A percentile compares a stretch with the other conserved stretches of the same genome.
Conservation (phyloP, 2,113 vertebrate genomes). For the Entelurus aequoreus region DNA sequence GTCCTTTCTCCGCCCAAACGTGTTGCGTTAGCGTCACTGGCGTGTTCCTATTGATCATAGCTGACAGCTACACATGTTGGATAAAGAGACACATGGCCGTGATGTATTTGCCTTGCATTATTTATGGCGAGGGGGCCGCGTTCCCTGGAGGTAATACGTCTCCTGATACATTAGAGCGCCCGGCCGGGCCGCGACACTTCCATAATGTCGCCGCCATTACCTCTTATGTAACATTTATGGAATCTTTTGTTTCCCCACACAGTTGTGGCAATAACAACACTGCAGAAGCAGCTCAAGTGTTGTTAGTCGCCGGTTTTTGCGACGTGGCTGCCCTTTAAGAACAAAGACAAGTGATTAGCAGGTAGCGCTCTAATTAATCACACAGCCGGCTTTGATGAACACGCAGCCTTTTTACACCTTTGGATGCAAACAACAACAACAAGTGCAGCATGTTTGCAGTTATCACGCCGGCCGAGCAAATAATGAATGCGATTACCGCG, state of each 20-base stretch:
- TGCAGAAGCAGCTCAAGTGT: background rate
- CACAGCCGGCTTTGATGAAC: background rate
- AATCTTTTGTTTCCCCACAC: background rate
- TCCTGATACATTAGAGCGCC: constrained; percentile 57
- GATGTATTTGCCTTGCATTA: constrained; percentile 71
- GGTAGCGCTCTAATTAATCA: background rate
- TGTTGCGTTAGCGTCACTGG: constrained; percentile 49
- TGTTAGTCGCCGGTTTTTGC: background rate
- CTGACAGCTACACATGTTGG: constrained; percentile 73
- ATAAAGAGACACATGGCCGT: constrained; percentile 66
- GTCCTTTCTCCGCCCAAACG: background rate
- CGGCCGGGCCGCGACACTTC: constrained; percentile 29
- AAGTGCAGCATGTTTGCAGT: background rate
- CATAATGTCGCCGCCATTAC: constrained; percentile 40
- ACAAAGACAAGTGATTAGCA: no score
- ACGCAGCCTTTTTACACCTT: background rate
- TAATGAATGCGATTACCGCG: background rate
- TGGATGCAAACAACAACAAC: background rate
- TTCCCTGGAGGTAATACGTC: constrained; percentile 61
- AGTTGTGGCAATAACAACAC: background rate
- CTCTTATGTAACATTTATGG: constrained; percentile 49
- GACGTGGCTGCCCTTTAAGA: background rate
- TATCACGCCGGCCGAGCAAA: background rate
- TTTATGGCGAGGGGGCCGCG: constrained; percentile 58
- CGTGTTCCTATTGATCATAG: constrained; percentile 69